Percentiles rank a stretch among this genome's conserved stretches.
Conservation (phyloP, 1,140 invertebrate genomes). For the Listronotus bonariensis region DNA sequence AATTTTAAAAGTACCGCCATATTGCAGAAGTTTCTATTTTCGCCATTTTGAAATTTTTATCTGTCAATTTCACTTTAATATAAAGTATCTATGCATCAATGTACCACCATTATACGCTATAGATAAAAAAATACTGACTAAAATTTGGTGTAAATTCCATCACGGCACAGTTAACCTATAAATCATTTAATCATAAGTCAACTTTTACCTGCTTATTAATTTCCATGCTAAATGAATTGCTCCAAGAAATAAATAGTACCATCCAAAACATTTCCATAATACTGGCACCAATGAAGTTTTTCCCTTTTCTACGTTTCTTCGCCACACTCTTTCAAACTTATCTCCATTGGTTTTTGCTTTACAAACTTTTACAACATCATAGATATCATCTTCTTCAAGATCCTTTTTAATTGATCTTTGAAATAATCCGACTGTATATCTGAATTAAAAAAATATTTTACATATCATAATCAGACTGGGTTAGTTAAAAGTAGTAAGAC, state of each 20-base stretch:
- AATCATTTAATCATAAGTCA: too few relatives aligned
- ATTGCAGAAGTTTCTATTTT: too few relatives aligned
- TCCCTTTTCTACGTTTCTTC: constrained; percentile 22
- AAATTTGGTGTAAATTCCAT: too few relatives aligned
- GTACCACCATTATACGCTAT: too few relatives aligned
- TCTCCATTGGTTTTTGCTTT: constrained; percentile 41
- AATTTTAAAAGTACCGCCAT: too few relatives aligned
- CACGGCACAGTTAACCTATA: too few relatives aligned
- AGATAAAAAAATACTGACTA: too few relatives aligned
- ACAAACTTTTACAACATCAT: constrained; percentile 40
- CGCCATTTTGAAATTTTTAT: too few relatives aligned
- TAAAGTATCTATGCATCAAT: too few relatives aligned
- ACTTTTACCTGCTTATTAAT: constrained; percentile 21
- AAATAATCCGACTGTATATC: constrained; percentile 39
- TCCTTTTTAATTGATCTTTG: constrained; percentile 37
- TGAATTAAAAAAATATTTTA: constrained; percentile 8
- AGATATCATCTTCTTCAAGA: constrained; percentile 43
- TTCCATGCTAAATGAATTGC: constrained; percentile 21
- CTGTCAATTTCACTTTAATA: too few relatives aligned
- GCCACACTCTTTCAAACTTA: constrained; percentile 42
- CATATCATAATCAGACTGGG: too few relatives aligned
- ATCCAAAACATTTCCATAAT: constrained; percentile 37
- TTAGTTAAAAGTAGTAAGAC: too few relatives aligned
- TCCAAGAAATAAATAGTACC: constrained; percentile 36
- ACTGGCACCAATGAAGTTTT: constrained; percentile 34